These are phyloP conservation scores for Rhinopomastus cyanomelas DNA, from an alignment of 2,113 vertebrate species.

Conservation along the genomic window DNA sequence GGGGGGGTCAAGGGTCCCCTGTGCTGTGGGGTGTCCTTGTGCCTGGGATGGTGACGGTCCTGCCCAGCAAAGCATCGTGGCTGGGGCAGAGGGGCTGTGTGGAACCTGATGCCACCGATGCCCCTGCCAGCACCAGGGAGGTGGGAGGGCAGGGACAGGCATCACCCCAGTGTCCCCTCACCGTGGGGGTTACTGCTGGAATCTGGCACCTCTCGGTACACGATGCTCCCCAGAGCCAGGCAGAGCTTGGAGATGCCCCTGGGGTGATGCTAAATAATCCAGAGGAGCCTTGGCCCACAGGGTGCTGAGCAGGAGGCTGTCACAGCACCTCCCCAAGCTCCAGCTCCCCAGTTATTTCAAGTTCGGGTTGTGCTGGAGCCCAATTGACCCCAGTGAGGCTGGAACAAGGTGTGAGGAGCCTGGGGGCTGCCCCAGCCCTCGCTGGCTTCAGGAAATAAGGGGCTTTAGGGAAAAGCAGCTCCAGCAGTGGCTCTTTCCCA, in stretches of 20 bases:
- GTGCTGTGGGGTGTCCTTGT: not conserved
- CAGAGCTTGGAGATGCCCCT: not conserved
- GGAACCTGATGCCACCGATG: not conserved
- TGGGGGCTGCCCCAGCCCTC: not conserved
- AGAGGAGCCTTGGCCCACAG: not conserved
- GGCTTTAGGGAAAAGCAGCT: not conserved
- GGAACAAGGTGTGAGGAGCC: not conserved
- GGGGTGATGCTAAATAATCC: rapidly evolving
- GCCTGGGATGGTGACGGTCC: rapidly evolving
- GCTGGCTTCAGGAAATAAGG: rapidly evolving
- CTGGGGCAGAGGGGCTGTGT: rapidly evolving
- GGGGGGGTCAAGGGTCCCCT: not conserved
- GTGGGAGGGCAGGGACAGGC: not conserved
- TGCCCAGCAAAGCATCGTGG: rapidly evolving
- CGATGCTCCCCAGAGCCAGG: not conserved
- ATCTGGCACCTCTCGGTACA: rapidly evolving
- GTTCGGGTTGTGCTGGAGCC: rapidly evolving
- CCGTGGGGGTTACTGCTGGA: not conserved
- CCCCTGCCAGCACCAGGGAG: not conserved
- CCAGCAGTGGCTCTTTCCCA: rapidly evolving
- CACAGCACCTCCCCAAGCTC: not conserved
- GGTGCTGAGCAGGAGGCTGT: not conserved
- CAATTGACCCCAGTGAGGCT: not conserved
- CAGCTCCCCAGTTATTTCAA: rapidly evolving
- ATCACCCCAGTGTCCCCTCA: rapidly evolving